These are phyloP conservation scores for Zingel zingel DNA, from an alignment of 2,113 vertebrate genomes.

Conservation along the genomic window DNA sequence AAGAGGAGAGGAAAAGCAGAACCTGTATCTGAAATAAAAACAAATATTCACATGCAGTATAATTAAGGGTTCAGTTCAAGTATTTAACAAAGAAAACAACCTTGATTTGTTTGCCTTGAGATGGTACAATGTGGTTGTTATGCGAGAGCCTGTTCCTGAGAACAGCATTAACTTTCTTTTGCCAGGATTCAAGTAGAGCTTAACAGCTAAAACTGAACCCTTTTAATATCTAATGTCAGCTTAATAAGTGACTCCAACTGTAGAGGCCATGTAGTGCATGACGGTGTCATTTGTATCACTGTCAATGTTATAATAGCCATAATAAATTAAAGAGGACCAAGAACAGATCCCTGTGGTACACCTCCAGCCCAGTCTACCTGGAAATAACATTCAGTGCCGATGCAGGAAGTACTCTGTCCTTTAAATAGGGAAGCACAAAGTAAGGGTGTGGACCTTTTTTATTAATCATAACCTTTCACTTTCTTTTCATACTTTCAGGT, in stretches of 20 bases:
- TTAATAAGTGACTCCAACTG: background rate
- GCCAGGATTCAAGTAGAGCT: background rate
- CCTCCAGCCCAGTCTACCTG: background rate
- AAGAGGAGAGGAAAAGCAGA: background rate
- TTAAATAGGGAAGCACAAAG: background rate
- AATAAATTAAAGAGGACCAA: background rate
- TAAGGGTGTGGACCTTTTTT: background rate
- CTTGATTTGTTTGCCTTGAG: background rate
- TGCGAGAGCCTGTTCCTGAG: background rate
- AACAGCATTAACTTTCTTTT: conserved; percentile 22
- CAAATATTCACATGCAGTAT: background rate
- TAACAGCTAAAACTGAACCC: background rate
- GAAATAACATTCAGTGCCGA: background rate
- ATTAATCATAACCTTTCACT: background rate
- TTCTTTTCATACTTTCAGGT: too few relatives aligned
- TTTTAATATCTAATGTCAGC: conserved; percentile 3
- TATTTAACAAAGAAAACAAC: background rate
- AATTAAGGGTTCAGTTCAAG: background rate
- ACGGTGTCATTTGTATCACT: background rate
- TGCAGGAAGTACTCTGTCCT: background rate
- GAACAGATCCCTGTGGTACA: background rate
- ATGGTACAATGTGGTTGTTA: background rate
- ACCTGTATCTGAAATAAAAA: background rate
- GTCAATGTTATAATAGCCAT: background rate
- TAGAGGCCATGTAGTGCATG: background rate